These are phyloP conservation scores for Pogonophryne albipinna DNA, from an alignment of 2,797 vertebrate genomes.

Conservation along the genomic window DNA sequence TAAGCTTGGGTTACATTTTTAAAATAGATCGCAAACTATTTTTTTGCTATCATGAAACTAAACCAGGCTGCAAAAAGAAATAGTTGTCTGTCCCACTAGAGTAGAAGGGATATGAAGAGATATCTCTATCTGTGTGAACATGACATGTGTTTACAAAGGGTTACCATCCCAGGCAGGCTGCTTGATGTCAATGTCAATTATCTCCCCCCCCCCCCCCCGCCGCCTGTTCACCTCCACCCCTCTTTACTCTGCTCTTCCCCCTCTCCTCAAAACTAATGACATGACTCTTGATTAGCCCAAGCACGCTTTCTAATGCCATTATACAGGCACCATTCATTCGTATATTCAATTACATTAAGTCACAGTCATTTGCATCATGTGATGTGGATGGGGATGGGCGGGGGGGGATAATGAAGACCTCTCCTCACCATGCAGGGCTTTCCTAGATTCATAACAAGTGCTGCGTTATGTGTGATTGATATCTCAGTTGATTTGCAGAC, in stretches of 20 bases:
- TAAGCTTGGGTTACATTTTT: neutral
- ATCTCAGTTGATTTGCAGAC: constrained; percentile 19
- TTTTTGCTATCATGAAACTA: constrained; percentile 1
- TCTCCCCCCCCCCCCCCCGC: constrained; percentile 39
- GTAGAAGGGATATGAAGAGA: neutral
- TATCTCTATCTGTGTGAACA: neutral
- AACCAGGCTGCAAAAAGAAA: neutral
- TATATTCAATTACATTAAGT: constrained; percentile 88
- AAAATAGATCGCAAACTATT: neutral
- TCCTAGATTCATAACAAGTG: constrained; percentile 32
- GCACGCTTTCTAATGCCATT: constrained; percentile 80
- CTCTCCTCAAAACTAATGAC: constrained; percentile 67
- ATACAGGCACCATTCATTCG: constrained; percentile 85
- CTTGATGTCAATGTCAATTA: constrained; percentile 72
- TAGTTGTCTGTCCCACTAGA: neutral
- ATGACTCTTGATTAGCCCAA: constrained; percentile 74
- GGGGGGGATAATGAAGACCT: constrained; percentile 50
- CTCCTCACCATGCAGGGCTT: constrained; percentile 37
- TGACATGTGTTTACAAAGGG: constrained; percentile 57
- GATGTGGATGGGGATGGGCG: constrained; percentile 58
- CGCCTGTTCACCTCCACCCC: constrained; percentile 47
- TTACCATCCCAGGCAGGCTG: constrained; percentile 60
- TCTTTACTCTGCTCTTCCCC: constrained; percentile 12
- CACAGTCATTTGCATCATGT: constrained; percentile 85
- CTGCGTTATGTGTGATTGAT: constrained; percentile 41